Percentiles rank a stretch among this genome's conserved stretches.
Evolutionary conservation across 37 sponge, comb jelly and placozoan species (phyloP).

Genomic region (Sycon ciliatum): DNA sequence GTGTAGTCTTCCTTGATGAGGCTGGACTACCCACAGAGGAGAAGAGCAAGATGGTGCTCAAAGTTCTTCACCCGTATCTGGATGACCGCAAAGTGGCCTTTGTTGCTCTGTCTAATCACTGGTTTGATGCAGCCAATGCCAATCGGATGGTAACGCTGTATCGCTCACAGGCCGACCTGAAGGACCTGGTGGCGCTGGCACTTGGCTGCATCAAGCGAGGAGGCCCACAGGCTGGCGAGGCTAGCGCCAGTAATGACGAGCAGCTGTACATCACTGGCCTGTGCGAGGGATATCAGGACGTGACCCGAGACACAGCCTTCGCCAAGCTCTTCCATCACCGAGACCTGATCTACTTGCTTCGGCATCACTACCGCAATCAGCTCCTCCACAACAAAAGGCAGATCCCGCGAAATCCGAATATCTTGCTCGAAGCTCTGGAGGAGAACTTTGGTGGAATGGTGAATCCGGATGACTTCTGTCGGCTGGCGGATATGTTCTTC

Average conservation of each 20-base stretch:
- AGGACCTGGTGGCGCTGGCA: background rate
- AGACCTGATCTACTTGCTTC: background rate
- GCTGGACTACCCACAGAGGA: background rate
- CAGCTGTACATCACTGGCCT: background rate
- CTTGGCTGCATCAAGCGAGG: too few relatives aligned
- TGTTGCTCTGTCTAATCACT: background rate
- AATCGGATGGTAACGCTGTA: background rate
- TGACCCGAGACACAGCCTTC: background rate
- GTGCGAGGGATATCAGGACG: background rate
- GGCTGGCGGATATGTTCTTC: too few relatives aligned
- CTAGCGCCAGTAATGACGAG: background rate
- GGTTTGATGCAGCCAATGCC: background rate
- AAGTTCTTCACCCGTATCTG: background rate
- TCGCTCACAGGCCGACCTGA: background rate
- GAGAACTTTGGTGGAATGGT: background rate
- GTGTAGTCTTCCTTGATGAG: background rate
- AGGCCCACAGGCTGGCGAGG: background rate
- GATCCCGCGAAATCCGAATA: background rate
- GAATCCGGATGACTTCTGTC: too few relatives aligned
- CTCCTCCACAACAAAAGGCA: background rate
- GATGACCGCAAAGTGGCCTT: background rate
- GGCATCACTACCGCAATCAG: background rate
- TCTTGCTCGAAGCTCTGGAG: background rate
- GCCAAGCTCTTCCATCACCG: background rate
- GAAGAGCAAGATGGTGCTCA: background rate